Percentiles rank a stretch among this genome's conserved stretches.
Evolutionary conservation across 2,797 vertebrate genomes (phyloP).

Genomic region (Diceros bicornis): DNA sequence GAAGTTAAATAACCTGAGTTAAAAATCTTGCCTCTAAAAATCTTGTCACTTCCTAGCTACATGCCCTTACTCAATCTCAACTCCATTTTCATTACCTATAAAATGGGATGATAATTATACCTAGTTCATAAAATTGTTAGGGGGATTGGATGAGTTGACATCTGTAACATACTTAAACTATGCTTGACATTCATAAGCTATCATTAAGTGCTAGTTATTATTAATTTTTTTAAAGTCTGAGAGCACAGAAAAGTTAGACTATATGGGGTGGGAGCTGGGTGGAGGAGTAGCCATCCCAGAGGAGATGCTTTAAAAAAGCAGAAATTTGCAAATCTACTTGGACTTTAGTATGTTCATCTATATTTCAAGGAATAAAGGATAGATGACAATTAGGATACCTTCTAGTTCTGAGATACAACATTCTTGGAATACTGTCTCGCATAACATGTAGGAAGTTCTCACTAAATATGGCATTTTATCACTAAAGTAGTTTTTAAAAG

Average conservation of each 20-base stretch:
- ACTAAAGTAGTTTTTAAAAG: conserved; percentile 10
- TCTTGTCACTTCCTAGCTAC: neutral
- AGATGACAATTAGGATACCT: neutral
- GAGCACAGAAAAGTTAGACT: neutral
- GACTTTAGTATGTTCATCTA: neutral
- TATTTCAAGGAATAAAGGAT: neutral
- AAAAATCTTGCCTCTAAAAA: neutral
- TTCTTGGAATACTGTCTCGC: neutral
- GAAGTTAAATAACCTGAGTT: neutral
- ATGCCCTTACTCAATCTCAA: neutral
- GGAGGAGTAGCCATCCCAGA: neutral
- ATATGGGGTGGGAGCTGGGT: neutral
- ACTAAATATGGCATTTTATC: neutral
- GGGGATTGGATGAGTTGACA: neutral
- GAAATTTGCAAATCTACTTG: neutral
- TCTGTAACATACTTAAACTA: neutral
- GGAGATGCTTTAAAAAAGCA: neutral
- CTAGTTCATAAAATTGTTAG: neutral
- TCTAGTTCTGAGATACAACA: neutral
- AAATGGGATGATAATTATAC: neutral
- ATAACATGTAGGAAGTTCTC: neutral
- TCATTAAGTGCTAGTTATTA: neutral
- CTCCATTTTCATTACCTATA: neutral
- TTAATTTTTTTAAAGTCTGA: neutral
- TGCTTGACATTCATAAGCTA: neutral